Evolutionary conservation across 2,888 invertebrate genomes (phyloP).

Genomic region (Callimorpha dominula): DNA sequence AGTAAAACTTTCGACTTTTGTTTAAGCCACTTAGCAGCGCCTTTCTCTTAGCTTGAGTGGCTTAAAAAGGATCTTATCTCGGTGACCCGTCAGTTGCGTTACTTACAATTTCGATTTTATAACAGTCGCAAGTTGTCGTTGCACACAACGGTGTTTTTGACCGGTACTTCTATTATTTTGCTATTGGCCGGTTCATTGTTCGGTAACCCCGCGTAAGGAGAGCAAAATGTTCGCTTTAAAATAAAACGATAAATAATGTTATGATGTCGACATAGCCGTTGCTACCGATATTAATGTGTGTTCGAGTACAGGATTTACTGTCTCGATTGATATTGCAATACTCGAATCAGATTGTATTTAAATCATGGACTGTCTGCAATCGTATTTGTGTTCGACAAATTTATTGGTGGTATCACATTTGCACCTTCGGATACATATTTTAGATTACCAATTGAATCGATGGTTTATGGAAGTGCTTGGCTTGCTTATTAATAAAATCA

Average conservation of each 20-base stretch:
- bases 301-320: constrained; percentile 67
- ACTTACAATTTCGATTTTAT: constrained; percentile 65
- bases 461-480: constrained; percentile 35
- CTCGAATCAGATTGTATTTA: constrained; percentile 56
- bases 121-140: constrained; percentile 53
- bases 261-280: constrained; percentile 66
- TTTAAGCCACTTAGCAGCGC: constrained; percentile 49
- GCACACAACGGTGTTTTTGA: constrained; percentile 62
- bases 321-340: constrained; percentile 62
- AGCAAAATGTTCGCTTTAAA: constrained; percentile 57
- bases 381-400: constrained; percentile 54
- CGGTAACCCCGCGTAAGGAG: constrained; percentile 43
- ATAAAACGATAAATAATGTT: constrained; percentile 68
- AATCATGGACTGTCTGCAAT: constrained; percentile 53
- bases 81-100: constrained; percentile 57
- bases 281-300: constrained; percentile 71
- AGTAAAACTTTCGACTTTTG: constrained; percentile 60
- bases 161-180: constrained; percentile 14
- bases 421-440: constrained; percentile 40
- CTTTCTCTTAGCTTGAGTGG: constrained; percentile 62
- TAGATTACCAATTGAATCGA: constrained; percentile 40
- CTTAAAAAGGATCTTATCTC: constrained; percentile 68
- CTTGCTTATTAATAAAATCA: constrained; percentile 2
- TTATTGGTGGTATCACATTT: constrained; percentile 50
- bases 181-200: constrained; percentile 46